Conservation (phyloP, 2,888 invertebrate species). For the Meiosimyza decipiens region DNA sequence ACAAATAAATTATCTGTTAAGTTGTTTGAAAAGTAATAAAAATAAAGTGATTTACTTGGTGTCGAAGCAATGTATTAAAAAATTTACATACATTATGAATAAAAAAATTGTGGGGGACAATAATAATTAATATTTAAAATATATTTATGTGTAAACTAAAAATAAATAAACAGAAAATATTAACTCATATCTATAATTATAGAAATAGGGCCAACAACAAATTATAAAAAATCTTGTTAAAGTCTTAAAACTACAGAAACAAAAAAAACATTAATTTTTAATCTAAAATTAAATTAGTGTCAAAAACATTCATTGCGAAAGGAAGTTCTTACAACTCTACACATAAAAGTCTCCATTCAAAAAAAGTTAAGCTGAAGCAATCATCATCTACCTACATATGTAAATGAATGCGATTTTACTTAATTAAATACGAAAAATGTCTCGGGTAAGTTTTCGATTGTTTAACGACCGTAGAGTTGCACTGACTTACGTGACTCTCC, state of each 20-base stretch:
- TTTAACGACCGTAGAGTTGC: background rate
- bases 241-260: background rate
- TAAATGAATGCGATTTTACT: background rate
- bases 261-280: background rate
- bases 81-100: background rate
- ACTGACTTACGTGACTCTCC: conserved; percentile 1
- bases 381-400: no score
- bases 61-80: background rate
- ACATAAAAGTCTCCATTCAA: no score
- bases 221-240: background rate
- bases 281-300: background rate
- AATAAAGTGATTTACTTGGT: background rate
- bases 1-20: no score
- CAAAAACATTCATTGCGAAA: background rate
- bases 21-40: background rate
- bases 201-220: no score
- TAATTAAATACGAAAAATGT: conserved; percentile 14
- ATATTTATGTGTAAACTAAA: no score
- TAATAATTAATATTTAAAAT: no score
- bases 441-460: conserved; percentile 16
- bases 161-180: no score
- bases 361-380: no score
- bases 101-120: background rate
- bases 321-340: background rate
- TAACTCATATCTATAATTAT: no score